Evolutionary conservation across 2,797 vertebrate species (phyloP).

Genomic region (Micrastur ruficollis): DNA sequence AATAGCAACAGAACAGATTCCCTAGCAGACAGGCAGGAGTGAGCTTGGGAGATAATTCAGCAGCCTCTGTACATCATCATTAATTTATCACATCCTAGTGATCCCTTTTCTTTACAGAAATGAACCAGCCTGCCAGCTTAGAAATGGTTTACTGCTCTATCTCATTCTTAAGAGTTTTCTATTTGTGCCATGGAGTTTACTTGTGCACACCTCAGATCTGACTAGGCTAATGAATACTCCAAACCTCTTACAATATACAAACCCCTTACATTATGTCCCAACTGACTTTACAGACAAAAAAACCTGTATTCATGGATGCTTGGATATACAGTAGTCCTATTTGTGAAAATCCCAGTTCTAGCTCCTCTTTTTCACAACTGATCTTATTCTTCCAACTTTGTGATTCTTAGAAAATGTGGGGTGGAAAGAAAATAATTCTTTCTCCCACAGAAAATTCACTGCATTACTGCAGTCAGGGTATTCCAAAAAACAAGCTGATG

Average conservation of each 20-base stretch:
- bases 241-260: neutral
- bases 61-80: neutral
- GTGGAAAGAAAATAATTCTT: neutral
- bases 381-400: neutral
- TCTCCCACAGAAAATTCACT: neutral
- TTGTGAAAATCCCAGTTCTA: neutral
- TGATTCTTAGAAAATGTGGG: neutral
- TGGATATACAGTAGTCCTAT: neutral
- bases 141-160: neutral
- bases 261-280: neutral
- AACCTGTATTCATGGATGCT: fast-evolving
- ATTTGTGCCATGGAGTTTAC: neutral
- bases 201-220: neutral
- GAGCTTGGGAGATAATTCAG: neutral
- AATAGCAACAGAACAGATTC: neutral
- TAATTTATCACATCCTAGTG: neutral
- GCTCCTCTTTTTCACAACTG: neutral
- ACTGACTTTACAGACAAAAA: neutral
- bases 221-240: neutral
- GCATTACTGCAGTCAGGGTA: neutral
- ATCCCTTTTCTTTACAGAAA: neutral
- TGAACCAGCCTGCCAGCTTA: neutral
- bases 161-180: neutral
- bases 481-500: neutral
- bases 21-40: neutral